Evolutionary conservation across 2,113 vertebrate species (phyloP).

Genomic region (Tiliqua scincoides): DNA sequence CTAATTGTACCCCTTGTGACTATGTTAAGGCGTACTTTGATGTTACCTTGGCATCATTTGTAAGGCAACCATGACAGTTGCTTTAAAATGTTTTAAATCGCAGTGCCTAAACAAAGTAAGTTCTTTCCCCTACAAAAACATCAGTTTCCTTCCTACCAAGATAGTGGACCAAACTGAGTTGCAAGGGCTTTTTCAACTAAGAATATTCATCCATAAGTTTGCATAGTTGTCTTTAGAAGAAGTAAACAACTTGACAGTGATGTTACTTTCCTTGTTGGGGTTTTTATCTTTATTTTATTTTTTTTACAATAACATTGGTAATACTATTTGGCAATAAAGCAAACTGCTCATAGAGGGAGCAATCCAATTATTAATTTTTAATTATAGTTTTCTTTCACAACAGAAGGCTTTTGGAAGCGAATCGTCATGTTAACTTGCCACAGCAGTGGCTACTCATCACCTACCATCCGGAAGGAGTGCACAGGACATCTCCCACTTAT

Average conservation of each 20-base stretch:
- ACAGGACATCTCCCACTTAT: slow-evolving; percentile 74
- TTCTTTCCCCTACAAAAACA: background rate
- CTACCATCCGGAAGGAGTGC: slow-evolving; percentile 62
- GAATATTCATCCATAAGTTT: background rate
- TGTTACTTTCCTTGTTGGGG: background rate
- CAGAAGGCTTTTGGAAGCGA: slow-evolving; percentile 49
- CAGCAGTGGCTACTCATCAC: slow-evolving; percentile 54
- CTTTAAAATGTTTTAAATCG: slow-evolving; percentile 57
- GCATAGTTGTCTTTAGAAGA: background rate
- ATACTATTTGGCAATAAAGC: rapidly evolving
- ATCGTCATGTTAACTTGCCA: slow-evolving; percentile 72
- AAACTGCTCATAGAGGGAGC: slow-evolving; percentile 9
- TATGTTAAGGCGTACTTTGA: slow-evolving; percentile 82
- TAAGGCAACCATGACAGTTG: slow-evolving; percentile 67
- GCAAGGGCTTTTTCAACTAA: rapidly evolving
- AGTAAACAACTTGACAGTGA: background rate
- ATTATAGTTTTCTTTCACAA: slow-evolving; percentile 21
- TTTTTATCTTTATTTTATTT: background rate
- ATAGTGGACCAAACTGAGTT: slow-evolving; percentile 2
- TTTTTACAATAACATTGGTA: background rate
- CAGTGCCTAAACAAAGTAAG: slow-evolving; percentile 58
- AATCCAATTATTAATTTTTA: slow-evolving; percentile 17
- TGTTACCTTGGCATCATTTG: slow-evolving; percentile 78
- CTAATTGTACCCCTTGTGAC: slow-evolving; percentile 74
- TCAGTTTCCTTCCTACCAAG: slow-evolving; percentile 1